Conservation (phyloP, 2,113 vertebrate species). For the Pogonocichla stellata region DNA sequence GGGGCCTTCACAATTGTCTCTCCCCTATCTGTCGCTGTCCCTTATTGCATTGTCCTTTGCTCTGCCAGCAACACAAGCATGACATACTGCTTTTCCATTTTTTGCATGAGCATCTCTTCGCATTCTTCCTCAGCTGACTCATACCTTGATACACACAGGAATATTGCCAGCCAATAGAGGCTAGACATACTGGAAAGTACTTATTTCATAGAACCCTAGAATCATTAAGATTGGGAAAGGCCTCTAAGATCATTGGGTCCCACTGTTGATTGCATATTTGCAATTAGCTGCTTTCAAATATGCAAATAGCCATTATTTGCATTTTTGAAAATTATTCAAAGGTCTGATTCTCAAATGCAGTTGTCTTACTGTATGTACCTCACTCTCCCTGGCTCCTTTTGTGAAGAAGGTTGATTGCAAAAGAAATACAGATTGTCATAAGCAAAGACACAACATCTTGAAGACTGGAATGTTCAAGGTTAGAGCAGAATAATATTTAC, state of each 20-base stretch:
- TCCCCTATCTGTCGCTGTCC: not conserved
- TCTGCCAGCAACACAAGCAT: not conserved
- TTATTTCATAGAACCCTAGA: not conserved
- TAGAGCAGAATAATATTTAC: not conserved
- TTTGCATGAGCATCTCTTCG: not conserved
- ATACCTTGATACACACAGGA: not conserved
- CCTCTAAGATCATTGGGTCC: not conserved
- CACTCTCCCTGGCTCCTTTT: not conserved
- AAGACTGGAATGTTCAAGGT: not conserved
- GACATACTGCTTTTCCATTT: not conserved
- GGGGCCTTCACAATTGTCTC: not conserved
- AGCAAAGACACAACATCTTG: not conserved
- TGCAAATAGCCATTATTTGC: not conserved
- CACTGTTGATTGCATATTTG: not conserved
- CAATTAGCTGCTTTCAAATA: not conserved
- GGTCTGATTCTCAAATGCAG: not conserved
- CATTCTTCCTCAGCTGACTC: constrained; percentile 35
- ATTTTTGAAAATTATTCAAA: constrained; percentile 6
- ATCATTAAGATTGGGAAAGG: not conserved
- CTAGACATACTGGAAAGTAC: not conserved
- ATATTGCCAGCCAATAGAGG: not conserved
- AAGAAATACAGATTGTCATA: not conserved
- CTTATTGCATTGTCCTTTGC: not conserved
- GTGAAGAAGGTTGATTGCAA: not conserved
- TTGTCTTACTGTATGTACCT: not conserved